Percentiles rank a stretch among this genome's conserved stretches.
These are phyloP conservation scores for Apodemia arnacis DNA, from an alignment of 2,888 invertebrate genomes.

Conservation along the genomic window DNA sequence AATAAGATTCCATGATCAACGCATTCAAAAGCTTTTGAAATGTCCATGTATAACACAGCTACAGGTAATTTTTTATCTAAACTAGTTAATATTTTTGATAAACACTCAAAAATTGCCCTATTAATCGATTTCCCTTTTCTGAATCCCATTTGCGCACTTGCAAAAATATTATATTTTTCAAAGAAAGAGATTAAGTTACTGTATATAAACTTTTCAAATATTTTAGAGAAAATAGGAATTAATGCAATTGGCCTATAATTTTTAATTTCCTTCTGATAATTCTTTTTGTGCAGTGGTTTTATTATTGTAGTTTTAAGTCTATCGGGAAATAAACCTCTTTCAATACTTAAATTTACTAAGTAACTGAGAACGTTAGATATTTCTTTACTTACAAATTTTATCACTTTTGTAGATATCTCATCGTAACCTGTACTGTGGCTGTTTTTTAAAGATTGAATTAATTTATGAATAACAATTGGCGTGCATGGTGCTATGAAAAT, in stretches of 20 bases:
- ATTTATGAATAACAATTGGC: background rate
- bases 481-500: background rate
- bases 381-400: background rate
- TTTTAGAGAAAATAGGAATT: constrained; percentile 5
- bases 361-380: background rate
- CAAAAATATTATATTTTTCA: no score
- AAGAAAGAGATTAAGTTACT: background rate
- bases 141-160: no score
- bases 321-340: background rate
- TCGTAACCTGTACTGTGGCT: background rate
- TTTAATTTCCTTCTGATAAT: background rate
- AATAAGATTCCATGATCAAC: background rate
- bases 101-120: background rate
- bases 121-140: no score
- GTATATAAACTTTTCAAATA: constrained; percentile 1
- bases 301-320: background rate
- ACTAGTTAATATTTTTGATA: background rate
- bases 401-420: background rate
- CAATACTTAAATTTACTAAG: background rate
- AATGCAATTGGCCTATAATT: constrained; percentile 16
- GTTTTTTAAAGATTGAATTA: no score
- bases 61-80: constrained; percentile 8
- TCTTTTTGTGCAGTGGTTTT: constrained; percentile 10
- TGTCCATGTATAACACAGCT: constrained; percentile 9
- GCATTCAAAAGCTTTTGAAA: constrained; percentile 8